These are phyloP conservation scores for Harpalus rubripes DNA, from an alignment of 2,888 invertebrate genomes.

Conservation along the genomic window DNA sequence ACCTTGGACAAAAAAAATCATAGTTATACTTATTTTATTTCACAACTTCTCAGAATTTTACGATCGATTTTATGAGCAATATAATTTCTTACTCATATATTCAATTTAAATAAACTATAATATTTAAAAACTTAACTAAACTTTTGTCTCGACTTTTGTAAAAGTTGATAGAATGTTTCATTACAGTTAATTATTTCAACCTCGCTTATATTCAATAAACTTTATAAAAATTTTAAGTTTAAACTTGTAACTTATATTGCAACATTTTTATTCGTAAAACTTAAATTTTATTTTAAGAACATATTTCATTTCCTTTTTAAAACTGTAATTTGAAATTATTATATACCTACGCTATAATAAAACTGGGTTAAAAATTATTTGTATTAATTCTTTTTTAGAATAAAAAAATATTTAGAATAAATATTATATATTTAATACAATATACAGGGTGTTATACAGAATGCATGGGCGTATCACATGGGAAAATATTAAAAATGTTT, in stretches of 20 bases:
- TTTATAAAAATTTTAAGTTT: background rate
- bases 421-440: too few relatives aligned
- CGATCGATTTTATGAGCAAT: too few relatives aligned
- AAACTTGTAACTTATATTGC: background rate
- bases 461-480: too few relatives aligned
- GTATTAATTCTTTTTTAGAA: background rate
- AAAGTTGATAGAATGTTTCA: background rate
- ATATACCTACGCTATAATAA: background rate
- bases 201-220: background rate
- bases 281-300: background rate
- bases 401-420: background rate
- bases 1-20: background rate
- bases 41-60: background rate
- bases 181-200: background rate
- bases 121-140: too few relatives aligned
- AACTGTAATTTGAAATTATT: background rate
- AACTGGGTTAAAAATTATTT: background rate
- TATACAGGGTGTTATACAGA: too few relatives aligned
- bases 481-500: too few relatives aligned
- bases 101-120: too few relatives aligned
- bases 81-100: too few relatives aligned
- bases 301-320: background rate
- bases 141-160: too few relatives aligned
- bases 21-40: background rate
- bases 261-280: background rate